phyloP scores from a whole-genome alignment of 2,797 vertebrate species.

The Xiphorhynchus erythropygius region DNA sequence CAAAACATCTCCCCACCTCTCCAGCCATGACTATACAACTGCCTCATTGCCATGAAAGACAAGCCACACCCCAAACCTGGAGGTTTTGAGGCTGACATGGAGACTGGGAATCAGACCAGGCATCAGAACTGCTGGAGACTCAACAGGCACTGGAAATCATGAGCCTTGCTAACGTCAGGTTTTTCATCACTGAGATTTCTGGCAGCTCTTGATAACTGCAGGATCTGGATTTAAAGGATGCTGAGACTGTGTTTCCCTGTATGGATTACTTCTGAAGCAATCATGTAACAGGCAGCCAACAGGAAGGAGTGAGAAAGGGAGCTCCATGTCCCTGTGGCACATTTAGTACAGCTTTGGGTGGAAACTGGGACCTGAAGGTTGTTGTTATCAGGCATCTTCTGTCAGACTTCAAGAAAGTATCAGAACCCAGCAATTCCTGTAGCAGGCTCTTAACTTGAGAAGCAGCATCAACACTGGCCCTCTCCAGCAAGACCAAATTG shows the following conservation, averaged over 20 bases:
- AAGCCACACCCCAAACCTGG: neutral
- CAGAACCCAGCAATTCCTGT: neutral
- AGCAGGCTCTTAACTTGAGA: neutral
- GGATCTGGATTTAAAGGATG: neutral
- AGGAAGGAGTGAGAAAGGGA: neutral
- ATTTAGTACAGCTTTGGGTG: neutral
- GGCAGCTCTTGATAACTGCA: neutral
- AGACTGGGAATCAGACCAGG: neutral
- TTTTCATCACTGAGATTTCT: neutral
- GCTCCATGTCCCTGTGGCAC: rapidly evolving
- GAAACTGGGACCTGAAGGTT: neutral
- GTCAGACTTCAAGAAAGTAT: neutral
- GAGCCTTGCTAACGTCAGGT: neutral
- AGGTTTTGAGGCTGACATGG: neutral
- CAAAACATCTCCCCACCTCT: neutral
- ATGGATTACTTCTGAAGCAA: neutral
- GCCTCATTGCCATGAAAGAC: rapidly evolving
- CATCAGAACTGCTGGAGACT: neutral
- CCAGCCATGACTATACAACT: neutral
- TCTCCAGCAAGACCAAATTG: neutral
- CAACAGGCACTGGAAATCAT: neutral
- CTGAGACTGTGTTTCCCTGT: neutral
- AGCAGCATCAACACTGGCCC: neutral
- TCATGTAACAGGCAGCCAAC: neutral
- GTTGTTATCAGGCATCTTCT: neutral